These are phyloP conservation scores for Tholera decimalis DNA, from an alignment of 2,888 invertebrate genomes.

Conservation along the genomic window DNA sequence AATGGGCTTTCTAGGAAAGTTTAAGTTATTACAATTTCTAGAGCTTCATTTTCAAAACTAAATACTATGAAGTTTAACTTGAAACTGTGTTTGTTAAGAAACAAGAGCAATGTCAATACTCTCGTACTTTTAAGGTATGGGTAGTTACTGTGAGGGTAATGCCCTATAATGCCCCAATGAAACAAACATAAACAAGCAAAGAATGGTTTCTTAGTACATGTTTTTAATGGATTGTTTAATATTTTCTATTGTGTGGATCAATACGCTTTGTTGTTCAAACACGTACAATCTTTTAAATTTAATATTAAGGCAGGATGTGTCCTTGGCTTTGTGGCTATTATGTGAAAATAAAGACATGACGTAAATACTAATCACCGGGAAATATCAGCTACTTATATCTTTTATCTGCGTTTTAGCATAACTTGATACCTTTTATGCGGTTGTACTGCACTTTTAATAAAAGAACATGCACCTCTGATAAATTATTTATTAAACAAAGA, in stretches of 20 bases:
- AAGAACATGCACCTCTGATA: conserved; percentile 17
- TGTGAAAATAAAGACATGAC: conserved; percentile 36
- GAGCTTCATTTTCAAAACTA: conserved; percentile 23
- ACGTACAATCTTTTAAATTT: conserved; percentile 29
- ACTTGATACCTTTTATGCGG: conserved; percentile 1
- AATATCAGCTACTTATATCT: conserved; percentile 34
- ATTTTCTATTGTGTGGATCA: conserved; percentile 6
- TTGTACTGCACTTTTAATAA: conserved; percentile 15
- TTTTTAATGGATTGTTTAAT: conserved; percentile 7
- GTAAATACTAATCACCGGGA: conserved; percentile 45
- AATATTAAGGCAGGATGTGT: conserved; percentile 19
- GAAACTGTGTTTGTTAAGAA: neutral
- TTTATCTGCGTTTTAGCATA: conserved; percentile 17
- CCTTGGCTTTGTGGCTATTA: conserved; percentile 34
- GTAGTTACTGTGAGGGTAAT: neutral
- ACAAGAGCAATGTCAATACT: conserved; percentile 14
- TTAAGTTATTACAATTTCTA: conserved; percentile 25
- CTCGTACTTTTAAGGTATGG: conserved; percentile 11
- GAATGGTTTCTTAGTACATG: neutral
- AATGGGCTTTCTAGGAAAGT: neutral
- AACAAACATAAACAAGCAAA: conserved; percentile 5
- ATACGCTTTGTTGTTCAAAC: no score
- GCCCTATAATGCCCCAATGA: neutral
- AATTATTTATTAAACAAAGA: conserved; percentile 20
- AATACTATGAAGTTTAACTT: conserved; percentile 6